phyloP scores from a whole-genome alignment of 2,797 vertebrate genomes.

The Sternotherus odoratus region DNA sequence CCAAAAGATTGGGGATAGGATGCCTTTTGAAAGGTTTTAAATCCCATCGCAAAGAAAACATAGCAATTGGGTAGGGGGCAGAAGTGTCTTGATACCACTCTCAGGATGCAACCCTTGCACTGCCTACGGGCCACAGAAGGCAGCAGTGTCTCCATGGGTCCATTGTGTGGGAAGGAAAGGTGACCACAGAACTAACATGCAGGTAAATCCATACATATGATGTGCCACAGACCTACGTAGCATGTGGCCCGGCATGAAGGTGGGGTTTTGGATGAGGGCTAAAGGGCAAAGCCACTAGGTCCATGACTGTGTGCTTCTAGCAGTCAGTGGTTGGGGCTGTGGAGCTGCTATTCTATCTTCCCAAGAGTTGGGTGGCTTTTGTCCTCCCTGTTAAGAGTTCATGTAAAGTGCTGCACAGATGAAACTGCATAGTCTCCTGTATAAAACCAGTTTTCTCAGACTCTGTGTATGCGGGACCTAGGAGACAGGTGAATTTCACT shows the following conservation, averaged over 20 bases:
- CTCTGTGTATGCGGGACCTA: background rate
- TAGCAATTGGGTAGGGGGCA: background rate
- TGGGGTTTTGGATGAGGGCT: too few species aligned
- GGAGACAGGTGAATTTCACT: background rate
- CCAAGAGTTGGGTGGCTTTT: background rate
- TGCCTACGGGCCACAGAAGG: background rate
- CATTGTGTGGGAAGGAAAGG: background rate
- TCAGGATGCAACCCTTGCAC: background rate
- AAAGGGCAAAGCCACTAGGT: background rate
- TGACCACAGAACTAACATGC: fast-evolving
- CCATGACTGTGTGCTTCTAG: fast-evolving
- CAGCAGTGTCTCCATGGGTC: background rate
- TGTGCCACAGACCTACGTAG: fast-evolving
- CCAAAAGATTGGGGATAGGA: background rate
- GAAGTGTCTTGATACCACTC: background rate
- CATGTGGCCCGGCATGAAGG: background rate
- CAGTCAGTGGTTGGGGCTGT: background rate
- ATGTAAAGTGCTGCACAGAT: background rate
- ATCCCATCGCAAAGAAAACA: fast-evolving
- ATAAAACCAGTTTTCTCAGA: fast-evolving
- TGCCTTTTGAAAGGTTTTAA: constrained; percentile 24
- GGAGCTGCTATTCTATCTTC: background rate
- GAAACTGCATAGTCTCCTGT: fast-evolving
- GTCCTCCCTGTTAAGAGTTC: background rate
- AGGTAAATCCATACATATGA: fast-evolving